These are phyloP conservation scores for Anastatus disparis DNA, from an alignment of 1,140 invertebrate species.

Conservation along the genomic window DNA sequence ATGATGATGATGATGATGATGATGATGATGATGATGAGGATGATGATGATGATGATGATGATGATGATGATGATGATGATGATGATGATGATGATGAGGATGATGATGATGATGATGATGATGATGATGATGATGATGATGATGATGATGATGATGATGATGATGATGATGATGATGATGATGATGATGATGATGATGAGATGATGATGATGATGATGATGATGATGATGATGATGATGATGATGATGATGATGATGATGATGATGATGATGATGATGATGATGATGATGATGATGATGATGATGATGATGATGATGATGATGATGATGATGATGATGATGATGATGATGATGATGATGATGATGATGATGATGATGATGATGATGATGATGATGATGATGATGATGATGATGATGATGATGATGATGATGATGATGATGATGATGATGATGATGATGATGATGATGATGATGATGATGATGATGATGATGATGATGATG, in stretches of 20 bases:
- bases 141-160: neutral
- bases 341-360: neutral
- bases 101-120: too few relatives aligned
- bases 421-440: slow-evolving; percentile 42
- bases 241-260: neutral
- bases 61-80: too few relatives aligned
- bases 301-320: neutral
- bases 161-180: neutral
- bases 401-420: slow-evolving; percentile 36
- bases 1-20: neutral
- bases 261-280: neutral
- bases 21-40: neutral
- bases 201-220: too few relatives aligned
- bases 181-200: neutral
- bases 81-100: too few relatives aligned
- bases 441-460: slow-evolving; percentile 40
- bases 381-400: neutral
- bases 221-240: neutral
- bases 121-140: neutral
- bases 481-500: too few relatives aligned
- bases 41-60: too few relatives aligned
- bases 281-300: neutral
- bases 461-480: slow-evolving; percentile 14
- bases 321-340: neutral
- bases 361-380: neutral